phyloP scores from a whole-genome alignment of 2,888 invertebrate species.

The Conops quadrifasciatus region DNA sequence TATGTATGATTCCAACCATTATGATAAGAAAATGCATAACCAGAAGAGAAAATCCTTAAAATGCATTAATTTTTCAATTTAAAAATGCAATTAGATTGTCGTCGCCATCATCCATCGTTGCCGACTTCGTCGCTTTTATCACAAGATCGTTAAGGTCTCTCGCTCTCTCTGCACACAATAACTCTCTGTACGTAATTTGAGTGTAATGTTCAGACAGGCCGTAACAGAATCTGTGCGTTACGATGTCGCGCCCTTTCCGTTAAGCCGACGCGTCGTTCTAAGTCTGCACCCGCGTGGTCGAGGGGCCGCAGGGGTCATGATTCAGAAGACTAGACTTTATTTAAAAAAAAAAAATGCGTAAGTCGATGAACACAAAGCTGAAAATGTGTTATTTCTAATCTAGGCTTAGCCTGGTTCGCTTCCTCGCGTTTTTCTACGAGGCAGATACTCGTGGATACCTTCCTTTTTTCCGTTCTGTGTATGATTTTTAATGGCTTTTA shows the following conservation, averaged over 20 bases:
- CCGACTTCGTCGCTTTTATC: background rate
- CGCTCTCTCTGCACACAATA: background rate
- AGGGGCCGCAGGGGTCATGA: too few species aligned
- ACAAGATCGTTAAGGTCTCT: too few species aligned
- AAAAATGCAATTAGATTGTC: constrained; percentile 15
- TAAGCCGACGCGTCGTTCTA: constrained; percentile 13
- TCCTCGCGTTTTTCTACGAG: too few species aligned
- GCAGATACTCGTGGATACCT: too few species aligned
- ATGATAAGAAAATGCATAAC: too few species aligned
- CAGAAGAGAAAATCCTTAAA: too few species aligned
- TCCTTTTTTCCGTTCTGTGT: too few species aligned
- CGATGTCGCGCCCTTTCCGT: constrained; percentile 42
- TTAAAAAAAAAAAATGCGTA: background rate
- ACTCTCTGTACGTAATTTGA: constrained; percentile 25
- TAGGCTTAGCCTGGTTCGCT: constrained; percentile 30
- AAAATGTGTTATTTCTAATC: constrained; percentile 56
- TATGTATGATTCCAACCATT: too few species aligned
- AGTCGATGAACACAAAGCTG: constrained; percentile 56
- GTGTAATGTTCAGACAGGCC: background rate
- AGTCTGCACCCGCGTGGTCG: too few species aligned
- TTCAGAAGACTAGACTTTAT: too few species aligned
- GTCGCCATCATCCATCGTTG: background rate
- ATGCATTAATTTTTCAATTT: constrained; percentile 17
- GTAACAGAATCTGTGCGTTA: constrained; percentile 47
- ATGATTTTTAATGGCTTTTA: too few species aligned